Conservation (phyloP, 2,888 invertebrate genomes). For the Nephrotoma appendiculata region DNA sequence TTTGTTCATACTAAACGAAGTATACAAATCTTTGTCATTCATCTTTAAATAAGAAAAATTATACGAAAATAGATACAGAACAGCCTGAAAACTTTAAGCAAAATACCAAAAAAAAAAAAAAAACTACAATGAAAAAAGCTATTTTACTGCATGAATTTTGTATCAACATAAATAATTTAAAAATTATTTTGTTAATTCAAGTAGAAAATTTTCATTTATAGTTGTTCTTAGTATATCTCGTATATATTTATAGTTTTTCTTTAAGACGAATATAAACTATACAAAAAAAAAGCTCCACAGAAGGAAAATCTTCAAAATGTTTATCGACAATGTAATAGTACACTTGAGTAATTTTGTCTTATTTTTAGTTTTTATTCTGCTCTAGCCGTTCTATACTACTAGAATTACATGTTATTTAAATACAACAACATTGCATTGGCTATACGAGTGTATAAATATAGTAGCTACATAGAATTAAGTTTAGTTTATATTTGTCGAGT, state of each 20-base stretch:
- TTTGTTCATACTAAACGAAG: neutral
- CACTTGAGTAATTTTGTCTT: neutral
- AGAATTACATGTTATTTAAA: neutral
- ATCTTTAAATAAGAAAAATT: neutral
- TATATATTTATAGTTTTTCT: neutral
- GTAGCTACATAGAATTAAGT: neutral
- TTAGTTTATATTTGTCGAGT: neutral
- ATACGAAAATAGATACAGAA: neutral
- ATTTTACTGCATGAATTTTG: neutral
- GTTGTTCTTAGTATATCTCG: neutral
- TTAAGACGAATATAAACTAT: neutral
- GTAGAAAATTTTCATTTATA: neutral
- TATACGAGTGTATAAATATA: neutral
- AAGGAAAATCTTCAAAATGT: neutral
- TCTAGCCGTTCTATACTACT: neutral
- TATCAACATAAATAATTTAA: neutral
- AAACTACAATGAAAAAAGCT: neutral
- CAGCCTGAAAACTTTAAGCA: neutral
- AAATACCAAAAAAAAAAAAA: neutral
- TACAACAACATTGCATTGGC: neutral
- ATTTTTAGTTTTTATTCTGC: neutral
- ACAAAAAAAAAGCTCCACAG: neutral
- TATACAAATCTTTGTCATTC: neutral
- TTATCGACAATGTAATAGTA: neutral
- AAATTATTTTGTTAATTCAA: neutral